phyloP scores from a whole-genome alignment of 2,113 vertebrate genomes.

The Zosterops pallidus region DNA sequence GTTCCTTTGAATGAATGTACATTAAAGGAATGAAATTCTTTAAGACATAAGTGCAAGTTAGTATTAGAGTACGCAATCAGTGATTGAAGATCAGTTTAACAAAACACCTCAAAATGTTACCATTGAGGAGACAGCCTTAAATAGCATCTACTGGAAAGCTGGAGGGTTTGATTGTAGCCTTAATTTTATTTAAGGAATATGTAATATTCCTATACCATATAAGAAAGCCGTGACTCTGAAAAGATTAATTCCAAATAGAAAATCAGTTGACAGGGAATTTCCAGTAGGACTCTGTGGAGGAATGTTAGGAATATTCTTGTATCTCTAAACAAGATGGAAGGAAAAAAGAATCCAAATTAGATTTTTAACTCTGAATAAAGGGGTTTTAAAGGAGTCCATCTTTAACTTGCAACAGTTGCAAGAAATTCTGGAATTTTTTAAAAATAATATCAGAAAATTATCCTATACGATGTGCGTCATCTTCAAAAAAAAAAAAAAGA shows the following conservation, averaged over 20 bases:
- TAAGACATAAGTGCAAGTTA: neutral
- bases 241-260: neutral
- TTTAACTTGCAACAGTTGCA: neutral
- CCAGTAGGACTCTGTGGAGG: neutral
- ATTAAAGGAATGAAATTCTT: neutral
- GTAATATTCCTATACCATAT: accelerated
- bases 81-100: neutral
- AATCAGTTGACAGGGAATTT: neutral
- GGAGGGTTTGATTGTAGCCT: neutral
- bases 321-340: neutral
- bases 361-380: neutral
- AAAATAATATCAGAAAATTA: neutral
- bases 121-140: neutral
- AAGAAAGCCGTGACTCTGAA: neutral
- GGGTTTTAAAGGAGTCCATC: neutral
- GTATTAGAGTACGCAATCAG: neutral
- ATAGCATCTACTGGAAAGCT: neutral
- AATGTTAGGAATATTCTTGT: neutral
- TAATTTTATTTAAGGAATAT: neutral
- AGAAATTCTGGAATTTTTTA: neutral
- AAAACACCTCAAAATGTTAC: neutral
- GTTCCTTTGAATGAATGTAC: neutral
- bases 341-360: neutral
- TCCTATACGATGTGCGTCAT: neutral
- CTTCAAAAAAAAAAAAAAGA: neutral